phyloP scores from a whole-genome alignment of 1,140 invertebrate genomes.

The Druon quercuslanigerum region DNA sequence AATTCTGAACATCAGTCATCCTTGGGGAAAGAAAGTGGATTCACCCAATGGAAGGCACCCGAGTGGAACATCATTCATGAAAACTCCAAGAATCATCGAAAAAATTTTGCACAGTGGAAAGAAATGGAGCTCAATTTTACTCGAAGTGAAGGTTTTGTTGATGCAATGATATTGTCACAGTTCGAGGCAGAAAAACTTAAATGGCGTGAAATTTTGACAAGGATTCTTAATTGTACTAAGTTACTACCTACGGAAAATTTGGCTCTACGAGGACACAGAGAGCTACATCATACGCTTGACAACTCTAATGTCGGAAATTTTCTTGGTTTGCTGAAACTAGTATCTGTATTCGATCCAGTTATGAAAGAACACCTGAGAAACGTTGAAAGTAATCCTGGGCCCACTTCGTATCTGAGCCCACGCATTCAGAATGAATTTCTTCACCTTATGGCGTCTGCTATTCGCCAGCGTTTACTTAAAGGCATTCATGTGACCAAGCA shows the following conservation, averaged over 20 bases:
- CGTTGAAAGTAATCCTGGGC: conserved; percentile 28
- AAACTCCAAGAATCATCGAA: conserved; percentile 34
- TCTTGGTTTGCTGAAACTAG: conserved; percentile 16
- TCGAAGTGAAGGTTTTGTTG: conserved; percentile 6
- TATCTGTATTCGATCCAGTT: conserved; percentile 17
- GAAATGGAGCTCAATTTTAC: conserved; percentile 23
- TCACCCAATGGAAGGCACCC: conserved; percentile 35
- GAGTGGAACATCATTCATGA: conserved; percentile 26
- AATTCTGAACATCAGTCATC: conserved; percentile 19
- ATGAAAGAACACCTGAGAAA: conserved; percentile 17
- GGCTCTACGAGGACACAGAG: conserved; percentile 33
- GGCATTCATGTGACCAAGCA: conserved; percentile 32
- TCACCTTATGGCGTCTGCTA: conserved; percentile 35
- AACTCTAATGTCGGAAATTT: conserved; percentile 9
- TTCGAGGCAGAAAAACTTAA: conserved; percentile 33
- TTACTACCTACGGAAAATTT: conserved; percentile 33
- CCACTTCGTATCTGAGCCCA: conserved; percentile 32
- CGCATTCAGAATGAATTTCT: conserved; percentile 38
- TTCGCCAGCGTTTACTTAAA: conserved; percentile 31
- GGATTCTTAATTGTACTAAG: conserved; percentile 36
- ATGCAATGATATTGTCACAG: conserved; percentile 3
- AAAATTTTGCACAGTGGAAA: conserved; percentile 35
- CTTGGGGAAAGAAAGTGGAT: conserved; percentile 32
- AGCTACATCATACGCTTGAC: neutral
- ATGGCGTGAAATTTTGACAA: conserved; percentile 32